Base-by-base conservation (phyloP, 2,888 invertebrate species). In the Epinotia bilunana region DNA sequence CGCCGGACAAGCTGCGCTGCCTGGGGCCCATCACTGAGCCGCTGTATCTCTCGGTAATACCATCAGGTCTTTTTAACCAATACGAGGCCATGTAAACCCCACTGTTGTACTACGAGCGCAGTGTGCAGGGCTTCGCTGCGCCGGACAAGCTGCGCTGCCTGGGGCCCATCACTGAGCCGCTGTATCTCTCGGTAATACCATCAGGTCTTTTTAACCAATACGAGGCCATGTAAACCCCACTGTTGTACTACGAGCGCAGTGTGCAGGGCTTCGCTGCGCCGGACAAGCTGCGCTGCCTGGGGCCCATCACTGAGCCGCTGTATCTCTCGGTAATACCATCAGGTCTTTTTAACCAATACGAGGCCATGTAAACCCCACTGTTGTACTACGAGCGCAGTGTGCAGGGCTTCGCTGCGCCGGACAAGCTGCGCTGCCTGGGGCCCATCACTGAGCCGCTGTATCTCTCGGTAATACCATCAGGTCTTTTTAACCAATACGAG, bases 11-110 rank as follows among this genome's bases (percentile, higher is more conserved):
- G 78, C 94, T 99, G 65, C 95, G 96, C 13, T 96, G 97, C 76
- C 91, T 96, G 57, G 99, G 99, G 74, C 99, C 99, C 3, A 98
- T 97, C n/a, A 95, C 95, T n/a, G 99, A 99, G 92, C 95, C 97
- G 1, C 94, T 99, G 71, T 97, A 97, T 86, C 95, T 99, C 80
- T 97, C 98, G 81, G 98, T 98, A 80, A 88, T 88, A 39, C 9
- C 39, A 7, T 39, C 3, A 3, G 23, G n/a, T n/a, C n/a, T n/a
- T n/a, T n/a, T n/a, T n/a, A n/a, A n/a, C n/a, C n/a, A n/a, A n/a
- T n/a, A n/a, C n/a, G n/a, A n/a, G n/a, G n/a, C n/a, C n/a, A n/a
- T n/a, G n/a, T n/a, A n/a, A n/a, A n/a, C n/a, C n/a, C n/a, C n/a
- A n/a, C 95, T 96, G 83, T 99, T 99, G 95, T 96, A 97, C 85